Conservation (phyloP, 2,797 vertebrate genomes). For the Antrozous pallidus region DNA sequence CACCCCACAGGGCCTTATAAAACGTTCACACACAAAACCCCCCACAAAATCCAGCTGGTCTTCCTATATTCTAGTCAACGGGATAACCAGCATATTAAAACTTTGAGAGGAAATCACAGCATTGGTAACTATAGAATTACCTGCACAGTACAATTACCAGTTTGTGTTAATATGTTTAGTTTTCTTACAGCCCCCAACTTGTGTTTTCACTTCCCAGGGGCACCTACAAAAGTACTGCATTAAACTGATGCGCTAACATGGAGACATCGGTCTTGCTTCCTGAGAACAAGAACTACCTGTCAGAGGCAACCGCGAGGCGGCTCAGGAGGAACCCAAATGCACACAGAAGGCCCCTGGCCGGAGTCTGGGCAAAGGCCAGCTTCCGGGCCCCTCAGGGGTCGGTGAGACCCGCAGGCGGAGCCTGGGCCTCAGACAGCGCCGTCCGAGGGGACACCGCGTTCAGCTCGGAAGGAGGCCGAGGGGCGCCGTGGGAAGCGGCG, state of each 20-base stretch:
- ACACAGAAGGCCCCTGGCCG: neutral
- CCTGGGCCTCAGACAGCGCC: neutral
- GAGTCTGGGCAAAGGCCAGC: neutral
- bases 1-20: too few species aligned
- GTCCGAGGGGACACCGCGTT: accelerated
- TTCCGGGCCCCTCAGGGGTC: too few species aligned
- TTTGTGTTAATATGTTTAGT: neutral
- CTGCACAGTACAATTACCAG: neutral
- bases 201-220: neutral
- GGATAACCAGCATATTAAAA: neutral
- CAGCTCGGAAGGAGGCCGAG: neutral
- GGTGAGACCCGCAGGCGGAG: neutral
- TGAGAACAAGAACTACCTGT: neutral
- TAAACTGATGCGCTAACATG: neutral
- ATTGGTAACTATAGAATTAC: neutral
- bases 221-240: neutral
- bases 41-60: neutral
- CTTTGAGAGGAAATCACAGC: neutral
- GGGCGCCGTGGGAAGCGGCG: accelerated
- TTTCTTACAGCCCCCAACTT: neutral
- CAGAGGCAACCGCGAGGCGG: too few species aligned
- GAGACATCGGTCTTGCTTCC: too few species aligned
- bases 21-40: conserved; percentile 20
- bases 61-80: neutral
- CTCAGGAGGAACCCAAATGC: neutral